Evolutionary conservation across 1,140 invertebrate genomes (phyloP).

Genomic region (Macrotrachela quadricornifera): DNA sequence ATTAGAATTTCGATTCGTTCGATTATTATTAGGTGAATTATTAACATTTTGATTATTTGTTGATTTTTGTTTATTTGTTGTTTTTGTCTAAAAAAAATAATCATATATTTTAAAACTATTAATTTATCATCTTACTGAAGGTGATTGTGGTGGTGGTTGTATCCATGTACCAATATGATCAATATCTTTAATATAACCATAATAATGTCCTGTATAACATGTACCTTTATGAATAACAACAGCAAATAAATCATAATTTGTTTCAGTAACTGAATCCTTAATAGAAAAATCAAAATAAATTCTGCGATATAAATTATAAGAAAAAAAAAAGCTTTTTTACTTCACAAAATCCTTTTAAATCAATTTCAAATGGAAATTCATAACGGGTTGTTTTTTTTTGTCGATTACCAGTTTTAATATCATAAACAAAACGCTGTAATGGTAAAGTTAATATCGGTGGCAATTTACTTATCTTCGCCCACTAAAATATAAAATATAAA

Average conservation of each 20-base stretch:
- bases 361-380: conserved; percentile 18
- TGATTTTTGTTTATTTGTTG: no score
- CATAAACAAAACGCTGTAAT: conserved; percentile 23
- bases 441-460: conserved; percentile 25
- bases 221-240: conserved; percentile 26
- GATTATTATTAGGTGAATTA: no score
- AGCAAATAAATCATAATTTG: conserved; percentile 23
- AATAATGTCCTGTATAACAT: conserved; percentile 27
- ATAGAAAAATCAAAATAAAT: conserved; percentile 1
- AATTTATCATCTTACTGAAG: no score
- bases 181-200: conserved; percentile 25
- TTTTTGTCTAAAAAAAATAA: no score
- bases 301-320: no score
- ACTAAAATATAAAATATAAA: no score
- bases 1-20: no score
- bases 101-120: no score
- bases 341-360: conserved; percentile 21
- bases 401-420: conserved; percentile 19
- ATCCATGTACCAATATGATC: conserved; percentile 22
- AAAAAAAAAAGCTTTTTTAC: no score
- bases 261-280: not conserved
- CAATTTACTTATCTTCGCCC: conserved; percentile 5
- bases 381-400: conserved; percentile 9
- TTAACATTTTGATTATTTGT: no score
- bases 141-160: no score